Evolutionary conservation across 92 coral and sea anemone species (phyloP).

Genomic region (Pocillopora grandis): DNA sequence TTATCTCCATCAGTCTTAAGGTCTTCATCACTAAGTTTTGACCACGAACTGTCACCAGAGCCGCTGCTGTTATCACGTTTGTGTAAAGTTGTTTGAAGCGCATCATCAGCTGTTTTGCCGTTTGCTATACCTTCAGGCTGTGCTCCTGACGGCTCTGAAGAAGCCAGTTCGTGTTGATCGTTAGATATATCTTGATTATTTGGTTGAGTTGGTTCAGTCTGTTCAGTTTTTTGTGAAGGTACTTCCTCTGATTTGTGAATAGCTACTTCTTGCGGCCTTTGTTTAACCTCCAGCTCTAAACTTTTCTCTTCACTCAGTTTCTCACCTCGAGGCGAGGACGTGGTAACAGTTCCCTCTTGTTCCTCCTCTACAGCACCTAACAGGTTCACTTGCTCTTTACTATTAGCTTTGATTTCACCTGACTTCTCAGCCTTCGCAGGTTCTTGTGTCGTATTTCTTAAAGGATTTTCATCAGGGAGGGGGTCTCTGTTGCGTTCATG

Average conservation of each 20-base stretch:
- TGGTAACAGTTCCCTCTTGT: neutral
- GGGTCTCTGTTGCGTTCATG: neutral
- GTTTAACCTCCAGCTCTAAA: neutral
- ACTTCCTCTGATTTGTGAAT: neutral
- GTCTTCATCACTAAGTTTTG: slow-evolving; percentile 77
- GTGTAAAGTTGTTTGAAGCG: slow-evolving; percentile 1
- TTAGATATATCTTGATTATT: neutral
- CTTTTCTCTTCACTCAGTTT: neutral
- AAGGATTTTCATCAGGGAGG: neutral
- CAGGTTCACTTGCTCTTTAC: neutral
- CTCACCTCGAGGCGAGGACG: neutral
- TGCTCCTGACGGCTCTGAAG: neutral
- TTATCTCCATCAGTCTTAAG: slow-evolving; percentile 38
- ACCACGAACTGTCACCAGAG: slow-evolving; percentile 88
- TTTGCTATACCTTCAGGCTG: neutral
- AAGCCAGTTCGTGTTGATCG: neutral
- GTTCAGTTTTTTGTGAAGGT: neutral
- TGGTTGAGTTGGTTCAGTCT: neutral
- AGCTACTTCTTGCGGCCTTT: neutral
- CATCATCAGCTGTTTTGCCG: neutral
- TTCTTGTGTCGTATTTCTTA: neutral
- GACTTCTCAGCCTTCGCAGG: neutral
- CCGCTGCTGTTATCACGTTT: slow-evolving; percentile 70
- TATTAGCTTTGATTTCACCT: neutral
- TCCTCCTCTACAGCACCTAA: neutral